These are phyloP conservation scores for Phyto melanocephala DNA, from an alignment of 2,888 invertebrate species.

Conservation along the genomic window DNA sequence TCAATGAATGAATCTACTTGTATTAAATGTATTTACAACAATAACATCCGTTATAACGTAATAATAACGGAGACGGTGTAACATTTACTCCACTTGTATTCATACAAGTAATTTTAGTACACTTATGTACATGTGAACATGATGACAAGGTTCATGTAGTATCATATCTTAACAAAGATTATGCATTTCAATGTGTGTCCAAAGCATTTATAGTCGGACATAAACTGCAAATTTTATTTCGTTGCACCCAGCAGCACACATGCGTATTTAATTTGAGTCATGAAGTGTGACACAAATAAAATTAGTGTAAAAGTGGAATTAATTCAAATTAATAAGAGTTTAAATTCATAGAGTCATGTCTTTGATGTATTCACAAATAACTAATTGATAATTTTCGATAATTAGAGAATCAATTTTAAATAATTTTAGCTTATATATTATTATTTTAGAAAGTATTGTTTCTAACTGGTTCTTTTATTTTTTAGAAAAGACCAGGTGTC, in stretches of 20 bases:
- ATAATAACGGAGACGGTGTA: constrained; percentile 22
- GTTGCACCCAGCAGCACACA: not conserved
- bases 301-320: not conserved
- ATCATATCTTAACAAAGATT: not conserved
- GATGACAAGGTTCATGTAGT: not conserved
- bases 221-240: not conserved
- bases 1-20: not conserved
- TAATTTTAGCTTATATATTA: too few species aligned
- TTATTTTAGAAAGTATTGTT: too few species aligned
- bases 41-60: not conserved
- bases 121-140: not conserved
- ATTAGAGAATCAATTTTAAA: too few species aligned
- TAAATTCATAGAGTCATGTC: too few species aligned
- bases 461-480: too few species aligned
- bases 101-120: not conserved
- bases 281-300: not conserved
- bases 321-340: not conserved
- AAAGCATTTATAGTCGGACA: not conserved
- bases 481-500: too few species aligned
- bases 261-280: not conserved
- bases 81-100: not conserved
- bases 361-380: too few species aligned
- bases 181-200: not conserved
- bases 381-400: too few species aligned
- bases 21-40: not conserved